These are phyloP conservation scores for Yponomeuta evonymella DNA, from an alignment of 2,888 invertebrate genomes.

Conservation along the genomic window DNA sequence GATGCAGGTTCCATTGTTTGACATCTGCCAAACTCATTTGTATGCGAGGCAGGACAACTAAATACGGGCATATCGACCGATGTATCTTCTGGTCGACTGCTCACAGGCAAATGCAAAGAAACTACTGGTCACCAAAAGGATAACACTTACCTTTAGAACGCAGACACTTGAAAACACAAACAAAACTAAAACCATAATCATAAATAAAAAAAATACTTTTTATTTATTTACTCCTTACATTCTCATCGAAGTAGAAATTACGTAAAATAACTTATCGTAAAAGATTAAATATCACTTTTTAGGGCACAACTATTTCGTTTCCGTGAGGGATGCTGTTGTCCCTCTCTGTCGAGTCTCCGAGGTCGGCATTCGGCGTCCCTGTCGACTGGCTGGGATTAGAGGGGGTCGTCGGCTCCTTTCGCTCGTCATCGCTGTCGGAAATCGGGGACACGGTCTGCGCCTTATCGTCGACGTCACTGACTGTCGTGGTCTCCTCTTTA, in stretches of 20 bases:
- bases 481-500: slow-evolving; percentile 28
- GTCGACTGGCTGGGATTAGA: slow-evolving; percentile 17
- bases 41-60: background rate
- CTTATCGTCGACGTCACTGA: slow-evolving; percentile 20
- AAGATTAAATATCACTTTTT: slow-evolving; percentile 48
- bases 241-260: slow-evolving; percentile 35
- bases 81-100: background rate
- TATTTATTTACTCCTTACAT: slow-evolving; percentile 59
- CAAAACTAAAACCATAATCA: slow-evolving; percentile 7
- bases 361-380: slow-evolving; percentile 24
- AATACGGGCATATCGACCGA: background rate
- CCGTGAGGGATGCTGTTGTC: slow-evolving; percentile 60
- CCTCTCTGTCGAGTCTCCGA: slow-evolving; percentile 49
- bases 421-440: slow-evolving; percentile 36
- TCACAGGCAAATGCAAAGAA: background rate
- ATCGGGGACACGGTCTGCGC: slow-evolving; percentile 18
- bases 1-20: background rate
- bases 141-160: background rate
- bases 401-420: slow-evolving; percentile 51
- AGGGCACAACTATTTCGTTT: slow-evolving; percentile 39
- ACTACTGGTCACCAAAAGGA: background rate
- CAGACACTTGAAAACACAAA: slow-evolving; percentile 6
- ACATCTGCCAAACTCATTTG: background rate
- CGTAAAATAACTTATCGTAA: slow-evolving; percentile 42
- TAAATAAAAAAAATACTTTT: slow-evolving; percentile 50